A percentile compares a stretch with the other conserved stretches of the same genome.
These are phyloP conservation scores for Eupeodes latifasciatus DNA, from an alignment of 2,888 invertebrate genomes.

Conservation along the genomic window DNA sequence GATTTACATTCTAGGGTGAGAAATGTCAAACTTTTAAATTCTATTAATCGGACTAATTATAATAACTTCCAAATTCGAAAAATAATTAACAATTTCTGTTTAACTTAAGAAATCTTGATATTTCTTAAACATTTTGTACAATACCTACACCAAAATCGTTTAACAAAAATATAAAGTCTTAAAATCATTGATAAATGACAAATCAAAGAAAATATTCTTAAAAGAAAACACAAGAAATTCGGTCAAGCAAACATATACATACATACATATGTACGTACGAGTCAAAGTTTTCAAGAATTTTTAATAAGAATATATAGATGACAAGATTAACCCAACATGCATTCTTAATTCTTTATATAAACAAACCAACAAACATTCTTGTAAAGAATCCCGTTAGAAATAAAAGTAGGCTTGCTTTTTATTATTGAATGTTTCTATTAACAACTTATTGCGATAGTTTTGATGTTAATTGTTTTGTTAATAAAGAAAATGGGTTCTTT, in stretches of 20 bases:
- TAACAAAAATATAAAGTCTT: background rate
- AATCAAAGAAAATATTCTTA: background rate
- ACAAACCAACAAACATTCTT: background rate
- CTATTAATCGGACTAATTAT: no score
- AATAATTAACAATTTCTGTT: no score
- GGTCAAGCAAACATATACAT: conserved; percentile 31
- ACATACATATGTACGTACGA: background rate
- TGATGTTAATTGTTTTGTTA: conserved; percentile 35
- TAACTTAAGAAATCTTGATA: no score
- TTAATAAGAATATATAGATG: conserved; percentile 32
- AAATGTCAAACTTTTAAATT: no score
- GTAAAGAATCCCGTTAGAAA: conserved; percentile 21
- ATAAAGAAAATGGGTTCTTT: conserved; percentile 14
- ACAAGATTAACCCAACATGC: conserved; percentile 22
- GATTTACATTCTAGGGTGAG: no score
- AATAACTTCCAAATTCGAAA: no score
- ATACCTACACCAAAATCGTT: no score
- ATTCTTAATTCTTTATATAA: background rate
- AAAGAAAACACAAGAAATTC: background rate
- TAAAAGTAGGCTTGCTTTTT: conserved; percentile 4
- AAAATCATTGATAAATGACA: background rate
- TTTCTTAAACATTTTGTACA: no score
- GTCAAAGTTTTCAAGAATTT: conserved; percentile 5
- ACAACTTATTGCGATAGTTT: conserved; percentile 30
- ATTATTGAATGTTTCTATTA: conserved; percentile 33